Evolutionary conservation across 2,888 invertebrate species (phyloP), one percentile per base, ranked within the genome.

Genomic region (Physocephala rufipes): DNA sequence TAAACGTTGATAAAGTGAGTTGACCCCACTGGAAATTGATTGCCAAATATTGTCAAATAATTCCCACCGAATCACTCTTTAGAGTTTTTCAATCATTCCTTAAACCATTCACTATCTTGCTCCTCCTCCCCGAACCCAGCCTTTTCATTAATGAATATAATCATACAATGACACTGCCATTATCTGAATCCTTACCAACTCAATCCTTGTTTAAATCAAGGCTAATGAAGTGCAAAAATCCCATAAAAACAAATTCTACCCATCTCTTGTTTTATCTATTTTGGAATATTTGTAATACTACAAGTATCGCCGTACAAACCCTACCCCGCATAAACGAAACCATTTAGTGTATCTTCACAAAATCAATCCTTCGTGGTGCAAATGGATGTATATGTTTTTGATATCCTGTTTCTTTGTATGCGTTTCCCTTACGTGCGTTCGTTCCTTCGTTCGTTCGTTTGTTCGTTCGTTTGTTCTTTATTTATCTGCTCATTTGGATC

Each of bases 171-270:
- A 58, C 58, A 58, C 1, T 58, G 36, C 4, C 9, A 36, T 4
- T 9, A 36, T 4, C 36, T 36, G 36, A 4, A 36, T 36, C 36
- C 36, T 36, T 36, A 36, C 36, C 58, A n/a, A 61, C 4, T 36
- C n/a, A n/a, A 7, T 55, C 30, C 30, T 49, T 51, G 58, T 64
- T 75, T 72, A 80, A 79, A 81, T 81, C 81, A 79, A 78, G 80
- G 79, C 81, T 80, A 81, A 81, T 81, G 81, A 81, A 81, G 81
- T 81, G 81, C 80, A 80, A 81, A 81, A 79, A 78, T 77, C 79
- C 78, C 77, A 71, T 65, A 51, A 71, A 70, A 65, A 59, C 21
- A n/a, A 26, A 36, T 53, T 53, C 36, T 4, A n/a, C 53, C 30
- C 55, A 53, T 28, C 30, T 61, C 19, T 9, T n/a, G n/a, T 49